A percentile compares a stretch with the other conserved stretches of the same genome.
phyloP scores from a whole-genome alignment of 2,888 invertebrate species.

The Drosophila prolongata region DNA sequence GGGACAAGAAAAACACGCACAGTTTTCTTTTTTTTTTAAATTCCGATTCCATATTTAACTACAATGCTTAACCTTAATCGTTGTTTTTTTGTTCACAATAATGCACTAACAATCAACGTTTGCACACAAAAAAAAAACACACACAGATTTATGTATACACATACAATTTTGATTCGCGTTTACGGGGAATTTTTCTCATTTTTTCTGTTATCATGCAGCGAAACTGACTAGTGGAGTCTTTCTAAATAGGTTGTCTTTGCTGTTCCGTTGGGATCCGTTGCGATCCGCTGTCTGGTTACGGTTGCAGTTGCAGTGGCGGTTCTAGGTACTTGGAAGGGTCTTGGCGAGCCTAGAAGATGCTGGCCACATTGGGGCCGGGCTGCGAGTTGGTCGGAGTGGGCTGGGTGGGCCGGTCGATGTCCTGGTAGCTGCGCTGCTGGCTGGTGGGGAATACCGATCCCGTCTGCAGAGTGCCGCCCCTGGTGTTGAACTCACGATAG shows the following conservation, averaged over 20 bases:
- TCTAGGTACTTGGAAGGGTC: conserved; percentile 22
- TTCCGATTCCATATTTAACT: conserved; percentile 17
- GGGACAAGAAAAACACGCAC: conserved; percentile 17
- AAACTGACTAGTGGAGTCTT: conserved; percentile 27
- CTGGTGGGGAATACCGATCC: conserved; percentile 82
- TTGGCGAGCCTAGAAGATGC: conserved; percentile 80
- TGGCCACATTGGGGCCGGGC: conserved; percentile 83
- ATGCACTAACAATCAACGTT: conserved; percentile 8
- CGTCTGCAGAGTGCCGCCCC: conserved; percentile 81
- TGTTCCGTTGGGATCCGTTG: conserved; percentile 3
- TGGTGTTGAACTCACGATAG: conserved; percentile 83
- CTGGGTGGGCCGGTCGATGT: conserved; percentile 83
- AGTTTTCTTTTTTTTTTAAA: background rate
- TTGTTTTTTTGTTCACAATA: conserved; percentile 12
- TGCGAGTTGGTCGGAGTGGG: conserved; percentile 82
- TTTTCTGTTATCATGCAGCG: conserved; percentile 11
- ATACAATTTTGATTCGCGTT: conserved; percentile 10
- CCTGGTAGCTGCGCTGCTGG: conserved; percentile 84
- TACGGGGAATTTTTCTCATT: background rate
- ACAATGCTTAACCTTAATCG: conserved; percentile 25
- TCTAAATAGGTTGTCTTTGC: conserved; percentile 15
- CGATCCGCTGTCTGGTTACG: background rate
- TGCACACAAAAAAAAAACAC: conserved; percentile 10
- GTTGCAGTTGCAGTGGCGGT: background rate
- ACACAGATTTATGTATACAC: conserved; percentile 7